Base-by-base conservation (phyloP, 2,797 vertebrate species). In the Diglossa cyanea region DNA sequence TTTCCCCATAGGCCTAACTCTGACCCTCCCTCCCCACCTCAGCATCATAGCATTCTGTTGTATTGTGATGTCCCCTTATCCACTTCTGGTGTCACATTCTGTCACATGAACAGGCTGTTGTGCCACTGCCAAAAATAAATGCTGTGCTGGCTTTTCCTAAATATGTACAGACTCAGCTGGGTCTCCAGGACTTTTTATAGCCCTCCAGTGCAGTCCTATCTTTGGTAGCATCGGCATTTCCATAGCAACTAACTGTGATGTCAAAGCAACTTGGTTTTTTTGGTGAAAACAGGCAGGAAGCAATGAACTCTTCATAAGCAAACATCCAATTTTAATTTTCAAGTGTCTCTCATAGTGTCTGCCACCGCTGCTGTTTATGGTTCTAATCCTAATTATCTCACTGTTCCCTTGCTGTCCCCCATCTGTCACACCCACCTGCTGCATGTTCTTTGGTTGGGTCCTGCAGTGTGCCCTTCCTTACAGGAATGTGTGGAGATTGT, bases 201-300 rank as follows among this genome's bases (percentile, higher is more conserved):
- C 47, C 86, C 86, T 96, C 68, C 83, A 89, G 77, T 23, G 3
- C 81, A 68, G 71, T 61, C 88, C 78, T 94, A 65, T 85, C 90
- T 94, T 92, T 88, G 66, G 86, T 79, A 95, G 88, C 94, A 94
- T 94, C 95, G 92, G 74, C 67, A 95, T 94, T 93, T 86, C 94
- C 83, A 62, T 96, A 71, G 96, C 86, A 93, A 95, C 86, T 17
- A 47, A 82, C 55, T 71, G 83, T 95, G 90, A 95, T 96, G 91
- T 95, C 93, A 96, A 93, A 96, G 91, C 55, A 81, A 86, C 75
- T 70, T 77, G 48, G 9, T 17, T 65, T 95, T 93, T 91, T 88
- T 75, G 24, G 70, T 70, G 88, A 93, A 60, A 86, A 82, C 35
- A 92, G 76, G 76, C 82, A 92, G 86, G 83, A 91, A 86, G 74